Percentiles rank a stretch among this genome's conserved stretches.
Evolutionary conservation across 2,888 invertebrate genomes (phyloP).

Genomic region (Oasisia sp.): DNA sequence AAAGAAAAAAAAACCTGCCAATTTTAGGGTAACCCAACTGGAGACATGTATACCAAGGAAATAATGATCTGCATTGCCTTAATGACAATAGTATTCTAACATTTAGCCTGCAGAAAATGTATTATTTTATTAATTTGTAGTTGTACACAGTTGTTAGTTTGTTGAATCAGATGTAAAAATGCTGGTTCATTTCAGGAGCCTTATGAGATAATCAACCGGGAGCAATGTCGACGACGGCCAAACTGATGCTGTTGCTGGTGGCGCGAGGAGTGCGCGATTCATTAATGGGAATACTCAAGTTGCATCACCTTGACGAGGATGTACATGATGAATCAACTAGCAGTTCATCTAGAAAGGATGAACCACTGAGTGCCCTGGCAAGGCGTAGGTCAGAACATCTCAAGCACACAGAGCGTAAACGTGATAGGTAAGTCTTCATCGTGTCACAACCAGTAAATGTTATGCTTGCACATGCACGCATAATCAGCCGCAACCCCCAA

Average conservation of each 20-base stretch:
- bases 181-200: not conserved
- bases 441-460: not conserved
- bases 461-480: too few species aligned
- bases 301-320: not conserved
- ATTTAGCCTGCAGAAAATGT: too few species aligned
- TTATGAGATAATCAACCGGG: not conserved
- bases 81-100: too few species aligned
- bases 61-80: too few species aligned
- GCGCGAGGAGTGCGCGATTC: not conserved
- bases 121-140: too few species aligned
- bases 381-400: not conserved
- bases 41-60: too few species aligned
- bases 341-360: not conserved
- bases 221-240: not conserved
- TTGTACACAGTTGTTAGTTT: too few species aligned
- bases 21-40: too few species aligned
- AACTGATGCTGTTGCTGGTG: not conserved
- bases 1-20: too few species aligned
- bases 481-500: too few species aligned
- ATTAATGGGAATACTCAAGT: not conserved
- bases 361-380: not conserved
- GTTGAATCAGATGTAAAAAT: too few species aligned
- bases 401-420: constrained; percentile 5
- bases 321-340: not conserved
- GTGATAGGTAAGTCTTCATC: not conserved